These are phyloP conservation scores for Aspiorhynchus laticeps DNA, from an alignment of 2,113 vertebrate species.

Conservation along the genomic window DNA sequence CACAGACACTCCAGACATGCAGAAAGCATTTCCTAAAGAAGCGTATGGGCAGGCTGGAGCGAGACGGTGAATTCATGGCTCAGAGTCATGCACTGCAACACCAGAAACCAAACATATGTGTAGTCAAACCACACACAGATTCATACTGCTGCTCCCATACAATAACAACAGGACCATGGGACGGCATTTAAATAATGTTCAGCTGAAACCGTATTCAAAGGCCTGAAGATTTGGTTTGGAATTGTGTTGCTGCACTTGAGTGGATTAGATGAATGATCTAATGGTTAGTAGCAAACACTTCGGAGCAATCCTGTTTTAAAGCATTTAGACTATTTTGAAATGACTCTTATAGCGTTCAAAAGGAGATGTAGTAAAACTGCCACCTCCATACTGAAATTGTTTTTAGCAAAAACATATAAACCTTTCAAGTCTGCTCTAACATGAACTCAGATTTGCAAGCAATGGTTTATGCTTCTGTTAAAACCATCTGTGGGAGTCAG, in stretches of 20 bases:
- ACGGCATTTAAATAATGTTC: neutral
- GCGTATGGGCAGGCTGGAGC: slow-evolving; percentile 52
- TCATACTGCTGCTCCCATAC: slow-evolving; percentile 10
- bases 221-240: neutral
- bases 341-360: neutral
- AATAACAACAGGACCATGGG: neutral
- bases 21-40: slow-evolving; percentile 56
- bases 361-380: neutral
- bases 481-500: neutral
- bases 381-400: neutral
- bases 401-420: neutral
- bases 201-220: neutral
- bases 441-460: neutral
- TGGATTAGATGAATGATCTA: slow-evolving; percentile 14
- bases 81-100: slow-evolving; percentile 72
- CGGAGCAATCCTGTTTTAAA: neutral
- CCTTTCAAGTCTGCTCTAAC: neutral
- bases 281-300: neutral
- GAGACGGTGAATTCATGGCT: slow-evolving; percentile 51
- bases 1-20: slow-evolving; percentile 77
- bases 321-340: neutral
- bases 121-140: slow-evolving; percentile 59
- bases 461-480: neutral
- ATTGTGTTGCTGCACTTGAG: neutral
- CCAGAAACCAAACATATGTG: slow-evolving; percentile 45